Percentiles rank a stretch among this genome's conserved stretches.
Conservation (phyloP, 2,888 invertebrate species). For the Drosophila stalkeri region DNA sequence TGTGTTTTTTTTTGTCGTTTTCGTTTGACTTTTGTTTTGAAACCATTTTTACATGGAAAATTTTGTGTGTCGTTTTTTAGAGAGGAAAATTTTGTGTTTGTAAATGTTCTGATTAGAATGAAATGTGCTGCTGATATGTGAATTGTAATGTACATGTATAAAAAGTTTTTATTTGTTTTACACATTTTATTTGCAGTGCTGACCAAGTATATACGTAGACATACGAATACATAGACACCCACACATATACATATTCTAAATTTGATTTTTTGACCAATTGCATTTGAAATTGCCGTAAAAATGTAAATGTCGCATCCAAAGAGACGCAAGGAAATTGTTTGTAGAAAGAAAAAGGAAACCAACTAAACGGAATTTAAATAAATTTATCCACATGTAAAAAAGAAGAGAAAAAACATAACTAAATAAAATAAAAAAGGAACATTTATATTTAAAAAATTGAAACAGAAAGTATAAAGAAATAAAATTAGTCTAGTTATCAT, state of each 20-base stretch:
- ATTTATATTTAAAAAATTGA: constrained; percentile 17
- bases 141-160: constrained; percentile 7
- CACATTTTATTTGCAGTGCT: constrained; percentile 47
- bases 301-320: constrained; percentile 57
- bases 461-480: constrained; percentile 18
- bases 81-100: constrained; percentile 61
- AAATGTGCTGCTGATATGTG: constrained; percentile 3
- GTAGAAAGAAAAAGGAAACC: constrained; percentile 24
- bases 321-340: constrained; percentile 34
- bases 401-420: constrained; percentile 25
- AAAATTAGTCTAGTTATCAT: constrained; percentile 60
- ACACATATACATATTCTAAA: constrained; percentile 27
- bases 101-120: constrained; percentile 53
- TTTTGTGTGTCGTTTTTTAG: constrained; percentile 33
- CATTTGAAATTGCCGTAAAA: constrained; percentile 58
- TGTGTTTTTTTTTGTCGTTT: constrained; percentile 37
- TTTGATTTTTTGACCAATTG: constrained; percentile 34
- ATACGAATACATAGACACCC: constrained; percentile 1
- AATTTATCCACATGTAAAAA: constrained; percentile 37
- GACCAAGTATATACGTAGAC: constrained; percentile 25
- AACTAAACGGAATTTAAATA: constrained; percentile 24
- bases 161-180: constrained; percentile 3
- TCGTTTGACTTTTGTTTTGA: constrained; percentile 59
- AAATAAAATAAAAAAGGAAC: constrained; percentile 27
- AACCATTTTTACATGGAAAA: constrained; percentile 63